Evolutionary conservation across 1,140 invertebrate species (phyloP).

Genomic region (Limonius californicus): DNA sequence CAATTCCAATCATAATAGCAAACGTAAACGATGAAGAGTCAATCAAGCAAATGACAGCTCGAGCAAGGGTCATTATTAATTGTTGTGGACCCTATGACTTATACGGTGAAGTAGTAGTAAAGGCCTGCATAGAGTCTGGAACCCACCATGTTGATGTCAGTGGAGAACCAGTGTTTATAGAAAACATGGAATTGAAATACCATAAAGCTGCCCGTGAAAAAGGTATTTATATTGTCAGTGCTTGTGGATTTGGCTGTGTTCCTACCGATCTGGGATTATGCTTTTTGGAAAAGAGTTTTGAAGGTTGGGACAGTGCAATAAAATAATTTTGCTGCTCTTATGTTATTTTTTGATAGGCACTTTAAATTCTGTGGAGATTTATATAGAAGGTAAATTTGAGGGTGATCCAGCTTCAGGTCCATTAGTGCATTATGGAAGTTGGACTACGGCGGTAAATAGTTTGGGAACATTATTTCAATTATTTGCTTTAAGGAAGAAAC

Average conservation of each 20-base stretch:
- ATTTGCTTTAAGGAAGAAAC: conserved; percentile 49
- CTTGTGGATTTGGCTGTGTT: conserved; percentile 89
- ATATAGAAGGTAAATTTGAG: not conserved
- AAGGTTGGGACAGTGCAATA: conserved; percentile 50
- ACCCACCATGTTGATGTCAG: conserved; percentile 89
- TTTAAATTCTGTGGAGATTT: conserved; percentile 9
- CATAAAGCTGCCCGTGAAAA: conserved; percentile 71
- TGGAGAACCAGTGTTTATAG: conserved; percentile 86
- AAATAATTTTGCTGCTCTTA: not conserved
- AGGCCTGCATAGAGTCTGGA: conserved; percentile 76
- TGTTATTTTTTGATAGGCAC: not conserved
- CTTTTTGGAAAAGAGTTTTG: conserved; percentile 70
- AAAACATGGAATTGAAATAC: conserved; percentile 80
- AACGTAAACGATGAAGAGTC: conserved; percentile 72
- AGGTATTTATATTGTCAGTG: conserved; percentile 77
- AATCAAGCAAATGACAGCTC: conserved; percentile 69
- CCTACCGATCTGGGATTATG: conserved; percentile 81
- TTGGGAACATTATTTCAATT: conserved; percentile 52
- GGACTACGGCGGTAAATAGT: not conserved
- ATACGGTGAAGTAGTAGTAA: conserved; percentile 88
- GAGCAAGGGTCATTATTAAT: conserved; percentile 78
- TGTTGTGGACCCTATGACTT: conserved; percentile 87
- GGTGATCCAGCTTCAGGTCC: not conserved
- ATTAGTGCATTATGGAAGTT: not conserved
- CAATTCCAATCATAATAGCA: conserved; percentile 68